A percentile compares a stretch with the other conserved stretches of the same genome.
These are phyloP conservation scores for Drosophila anceps DNA, from an alignment of 2,888 invertebrate genomes.

Conservation along the genomic window DNA sequence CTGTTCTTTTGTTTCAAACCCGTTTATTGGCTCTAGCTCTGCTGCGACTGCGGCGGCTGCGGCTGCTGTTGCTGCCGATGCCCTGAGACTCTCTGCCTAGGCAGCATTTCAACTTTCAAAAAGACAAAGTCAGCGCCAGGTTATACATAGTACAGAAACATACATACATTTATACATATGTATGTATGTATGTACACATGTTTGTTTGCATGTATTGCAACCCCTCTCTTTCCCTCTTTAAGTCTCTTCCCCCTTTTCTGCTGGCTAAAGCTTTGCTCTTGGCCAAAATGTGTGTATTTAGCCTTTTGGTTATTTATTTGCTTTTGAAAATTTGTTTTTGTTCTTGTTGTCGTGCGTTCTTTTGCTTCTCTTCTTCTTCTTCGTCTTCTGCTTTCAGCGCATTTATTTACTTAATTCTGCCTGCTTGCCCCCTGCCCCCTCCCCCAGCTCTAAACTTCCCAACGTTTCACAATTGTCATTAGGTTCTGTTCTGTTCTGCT, in stretches of 20 bases:
- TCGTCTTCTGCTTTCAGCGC: conserved; percentile 37
- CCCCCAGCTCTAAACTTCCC: background rate
- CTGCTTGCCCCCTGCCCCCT: background rate
- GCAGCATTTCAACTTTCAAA: conserved; percentile 73
- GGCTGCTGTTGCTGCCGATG: conserved; percentile 24
- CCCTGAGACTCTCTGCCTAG: conserved; percentile 48
- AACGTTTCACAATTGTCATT: conserved; percentile 42
- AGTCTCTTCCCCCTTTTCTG: background rate
- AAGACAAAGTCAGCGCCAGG: conserved; percentile 69
- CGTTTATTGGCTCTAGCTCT: conserved; percentile 68
- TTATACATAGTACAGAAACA: conserved; percentile 52
- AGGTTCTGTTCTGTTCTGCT: conserved; percentile 35
- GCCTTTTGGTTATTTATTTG: conserved; percentile 52
- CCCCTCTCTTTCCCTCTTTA: background rate
- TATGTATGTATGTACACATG: background rate
- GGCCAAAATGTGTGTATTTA: conserved; percentile 49
- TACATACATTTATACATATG: background rate
- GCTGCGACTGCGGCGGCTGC: conserved; percentile 9
- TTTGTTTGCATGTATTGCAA: conserved; percentile 8
- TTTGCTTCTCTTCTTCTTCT: conserved; percentile 48
- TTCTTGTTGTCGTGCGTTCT: conserved; percentile 38
- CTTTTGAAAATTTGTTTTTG: conserved; percentile 52
- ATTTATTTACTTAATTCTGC: conserved; percentile 38
- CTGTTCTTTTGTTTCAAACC: conserved; percentile 78
- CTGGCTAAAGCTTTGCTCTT: conserved; percentile 26